phyloP scores from a whole-genome alignment of 2,113 vertebrate species.

The Ovis canadensis region DNA sequence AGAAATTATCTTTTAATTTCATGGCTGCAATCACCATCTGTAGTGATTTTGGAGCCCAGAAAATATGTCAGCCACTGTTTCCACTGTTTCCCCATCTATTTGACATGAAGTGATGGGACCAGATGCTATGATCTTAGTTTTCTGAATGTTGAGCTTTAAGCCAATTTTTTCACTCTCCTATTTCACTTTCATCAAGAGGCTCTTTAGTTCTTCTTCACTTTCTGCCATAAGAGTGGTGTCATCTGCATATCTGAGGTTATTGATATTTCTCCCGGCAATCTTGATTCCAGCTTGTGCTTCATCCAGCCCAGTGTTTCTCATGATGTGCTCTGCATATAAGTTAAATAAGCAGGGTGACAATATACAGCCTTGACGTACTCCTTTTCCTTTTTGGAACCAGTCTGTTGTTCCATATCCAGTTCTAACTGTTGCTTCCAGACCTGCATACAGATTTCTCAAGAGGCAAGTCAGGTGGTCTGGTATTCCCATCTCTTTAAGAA shows the following conservation, averaged over 20 bases:
- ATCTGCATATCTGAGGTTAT: background rate
- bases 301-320: no score
- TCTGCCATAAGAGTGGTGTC: background rate
- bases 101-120: background rate
- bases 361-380: rapidly evolving
- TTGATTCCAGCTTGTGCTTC: background rate
- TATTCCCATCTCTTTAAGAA: no score
- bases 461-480: no score
- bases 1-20: background rate
- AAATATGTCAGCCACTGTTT: background rate
- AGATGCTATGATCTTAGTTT: background rate
- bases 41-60: background rate
- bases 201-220: background rate
- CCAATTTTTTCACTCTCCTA: background rate
- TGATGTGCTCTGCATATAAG: no score
- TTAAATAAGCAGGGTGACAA: no score
- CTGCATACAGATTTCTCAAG: no score
- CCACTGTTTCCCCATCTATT: background rate
- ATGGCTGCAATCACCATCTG: background rate
- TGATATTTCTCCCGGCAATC: background rate
- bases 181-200: background rate
- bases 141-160: background rate
- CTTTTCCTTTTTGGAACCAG: no score
- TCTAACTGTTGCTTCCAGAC: no score
- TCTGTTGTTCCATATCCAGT: no score